A percentile compares a stretch with the other conserved stretches of the same genome.
These are phyloP conservation scores for Platynereis dumerilii DNA, from an alignment of 2,888 invertebrate species.

Conservation along the genomic window DNA sequence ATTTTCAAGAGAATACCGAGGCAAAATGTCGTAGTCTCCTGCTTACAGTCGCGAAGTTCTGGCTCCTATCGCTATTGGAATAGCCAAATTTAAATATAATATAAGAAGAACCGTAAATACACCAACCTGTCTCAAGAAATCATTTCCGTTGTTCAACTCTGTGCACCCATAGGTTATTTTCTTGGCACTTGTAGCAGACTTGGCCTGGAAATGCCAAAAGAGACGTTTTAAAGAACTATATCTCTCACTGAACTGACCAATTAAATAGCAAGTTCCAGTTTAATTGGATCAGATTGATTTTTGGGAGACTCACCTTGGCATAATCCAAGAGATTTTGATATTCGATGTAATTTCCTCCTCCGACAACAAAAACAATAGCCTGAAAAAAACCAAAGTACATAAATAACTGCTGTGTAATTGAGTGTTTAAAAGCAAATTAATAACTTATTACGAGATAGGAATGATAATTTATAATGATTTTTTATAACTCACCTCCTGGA, in stretches of 20 bases:
- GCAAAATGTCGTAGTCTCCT: too few relatives aligned
- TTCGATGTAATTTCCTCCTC: slow-evolving; percentile 92
- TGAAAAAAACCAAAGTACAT: slow-evolving; percentile 39
- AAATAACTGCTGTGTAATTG: too few relatives aligned
- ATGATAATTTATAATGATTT: too few relatives aligned
- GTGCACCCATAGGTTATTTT: slow-evolving; percentile 95
- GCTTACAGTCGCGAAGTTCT: too few relatives aligned
- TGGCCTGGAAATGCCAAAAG: slow-evolving; percentile 70
- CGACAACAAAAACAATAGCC: slow-evolving; percentile 66
- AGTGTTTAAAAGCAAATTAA: too few relatives aligned
- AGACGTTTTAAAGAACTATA: slow-evolving; percentile 7
- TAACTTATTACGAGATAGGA: too few relatives aligned
- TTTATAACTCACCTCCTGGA: slow-evolving; percentile 49
- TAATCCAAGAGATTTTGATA: slow-evolving; percentile 98
- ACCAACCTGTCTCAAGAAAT: slow-evolving; percentile 84
- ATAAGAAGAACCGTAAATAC: too few relatives aligned
- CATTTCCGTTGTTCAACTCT: slow-evolving; percentile 89
- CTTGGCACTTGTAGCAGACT: slow-evolving; percentile 68
- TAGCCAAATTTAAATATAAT: too few relatives aligned
- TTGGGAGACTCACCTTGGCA: slow-evolving; percentile 77
- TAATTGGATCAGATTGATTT: too few relatives aligned
- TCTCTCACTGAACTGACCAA: background rate
- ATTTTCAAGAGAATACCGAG: too few relatives aligned
- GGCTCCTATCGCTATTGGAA: too few relatives aligned
- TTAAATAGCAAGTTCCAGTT: background rate